phyloP scores from a whole-genome alignment of 2,113 vertebrate genomes.

The Scartelaos histophorus region DNA sequence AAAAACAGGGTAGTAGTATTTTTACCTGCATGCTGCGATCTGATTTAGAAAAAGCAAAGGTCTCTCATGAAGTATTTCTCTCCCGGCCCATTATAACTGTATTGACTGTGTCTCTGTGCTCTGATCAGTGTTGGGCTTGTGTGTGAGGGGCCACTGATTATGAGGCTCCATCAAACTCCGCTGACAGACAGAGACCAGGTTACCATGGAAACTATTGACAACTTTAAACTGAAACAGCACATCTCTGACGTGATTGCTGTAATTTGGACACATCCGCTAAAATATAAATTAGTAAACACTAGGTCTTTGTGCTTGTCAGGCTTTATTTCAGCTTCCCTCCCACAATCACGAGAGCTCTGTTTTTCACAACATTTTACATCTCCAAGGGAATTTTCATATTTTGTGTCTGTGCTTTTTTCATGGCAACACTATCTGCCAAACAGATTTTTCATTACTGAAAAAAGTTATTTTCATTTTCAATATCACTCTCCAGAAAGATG shows the following conservation, averaged over 20 bases:
- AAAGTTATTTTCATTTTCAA: neutral
- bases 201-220: neutral
- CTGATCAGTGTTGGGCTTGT: neutral
- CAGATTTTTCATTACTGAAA: neutral
- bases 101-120: neutral
- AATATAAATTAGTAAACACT: neutral
- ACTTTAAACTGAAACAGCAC: neutral
- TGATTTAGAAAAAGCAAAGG: too few species aligned
- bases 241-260: neutral
- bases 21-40: too few species aligned
- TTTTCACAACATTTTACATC: neutral
- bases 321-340: neutral
- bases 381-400: neutral
- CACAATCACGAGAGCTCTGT: neutral
- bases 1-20: neutral
- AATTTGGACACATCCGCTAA: neutral
- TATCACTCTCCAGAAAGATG: too few species aligned
- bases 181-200: neutral
- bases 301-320: neutral
- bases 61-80: too few species aligned
- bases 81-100: too few species aligned
- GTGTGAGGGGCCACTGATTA: neutral
- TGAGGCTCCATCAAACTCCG: neutral
- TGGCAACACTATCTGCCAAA: conserved; percentile 16
- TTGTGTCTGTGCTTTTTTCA: neutral